Percentiles rank a stretch among this genome's conserved stretches.
phyloP scores from a whole-genome alignment of 2,888 invertebrate genomes.

The Phyllotreta striolata region DNA sequence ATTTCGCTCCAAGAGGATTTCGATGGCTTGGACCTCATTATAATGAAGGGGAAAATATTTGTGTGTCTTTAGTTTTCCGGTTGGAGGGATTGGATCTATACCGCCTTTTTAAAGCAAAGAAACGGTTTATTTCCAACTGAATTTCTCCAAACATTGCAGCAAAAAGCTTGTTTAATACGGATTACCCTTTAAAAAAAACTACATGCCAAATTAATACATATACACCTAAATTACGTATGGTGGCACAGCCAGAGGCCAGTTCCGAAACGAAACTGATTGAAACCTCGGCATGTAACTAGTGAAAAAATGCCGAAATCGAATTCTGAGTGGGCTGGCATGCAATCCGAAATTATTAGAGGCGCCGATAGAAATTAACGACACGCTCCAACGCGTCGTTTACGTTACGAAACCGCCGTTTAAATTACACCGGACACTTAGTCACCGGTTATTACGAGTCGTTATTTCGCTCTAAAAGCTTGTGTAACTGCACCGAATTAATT shows the following conservation, averaged over 20 bases:
- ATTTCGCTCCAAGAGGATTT: slow-evolving; percentile 22
- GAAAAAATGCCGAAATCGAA: too few species aligned
- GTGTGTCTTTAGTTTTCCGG: too few species aligned
- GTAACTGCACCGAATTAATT: slow-evolving; percentile 37
- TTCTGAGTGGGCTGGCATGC: slow-evolving; percentile 22
- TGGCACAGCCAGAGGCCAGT: too few species aligned
- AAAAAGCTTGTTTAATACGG: neutral
- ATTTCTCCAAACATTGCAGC: too few species aligned
- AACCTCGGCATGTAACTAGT: too few species aligned
- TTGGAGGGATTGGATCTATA: too few species aligned
- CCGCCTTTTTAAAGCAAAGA: too few species aligned
- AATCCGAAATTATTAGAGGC: slow-evolving; percentile 27
- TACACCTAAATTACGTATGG: too few species aligned
- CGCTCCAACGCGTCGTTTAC: slow-evolving; percentile 32
- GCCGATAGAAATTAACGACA: slow-evolving; percentile 35
- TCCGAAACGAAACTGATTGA: too few species aligned
- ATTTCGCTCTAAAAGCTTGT: slow-evolving; percentile 24
- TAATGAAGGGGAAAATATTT: slow-evolving; percentile 1
- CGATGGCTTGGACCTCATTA: slow-evolving; percentile 24
- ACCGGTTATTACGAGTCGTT: slow-evolving; percentile 38
- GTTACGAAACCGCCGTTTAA: slow-evolving; percentile 36
- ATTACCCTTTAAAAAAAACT: too few species aligned
- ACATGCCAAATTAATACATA: too few species aligned
- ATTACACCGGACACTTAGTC: slow-evolving; percentile 35
- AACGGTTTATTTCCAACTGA: too few species aligned